Percentiles rank a stretch among this genome's conserved stretches.
These are phyloP conservation scores for Dascillus cervinus DNA, from an alignment of 2,888 invertebrate species.

Conservation along the genomic window DNA sequence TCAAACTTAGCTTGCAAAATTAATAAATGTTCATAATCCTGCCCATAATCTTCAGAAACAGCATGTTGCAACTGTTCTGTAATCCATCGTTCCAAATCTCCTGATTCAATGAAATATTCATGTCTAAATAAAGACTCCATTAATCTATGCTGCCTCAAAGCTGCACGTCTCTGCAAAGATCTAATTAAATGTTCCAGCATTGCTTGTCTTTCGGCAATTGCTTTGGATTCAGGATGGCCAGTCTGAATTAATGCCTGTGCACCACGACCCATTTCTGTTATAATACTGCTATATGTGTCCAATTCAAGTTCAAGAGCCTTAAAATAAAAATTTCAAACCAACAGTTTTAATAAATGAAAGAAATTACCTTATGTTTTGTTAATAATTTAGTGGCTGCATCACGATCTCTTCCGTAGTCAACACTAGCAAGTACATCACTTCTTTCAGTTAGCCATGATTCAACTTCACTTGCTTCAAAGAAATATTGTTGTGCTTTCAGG, in stretches of 20 bases:
- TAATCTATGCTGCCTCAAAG: conserved; percentile 71
- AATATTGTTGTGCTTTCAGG: conserved; percentile 83
- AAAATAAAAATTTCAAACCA: no score
- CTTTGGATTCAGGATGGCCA: conserved; percentile 77
- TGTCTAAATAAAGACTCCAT: conserved; percentile 86
- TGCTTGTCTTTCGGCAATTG: conserved; percentile 69
- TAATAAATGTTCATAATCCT: conserved; percentile 86
- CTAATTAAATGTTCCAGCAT: conserved; percentile 70
- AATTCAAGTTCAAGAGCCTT: conserved; percentile 83
- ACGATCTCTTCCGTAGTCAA: conserved; percentile 82
- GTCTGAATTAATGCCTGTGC: conserved; percentile 73
- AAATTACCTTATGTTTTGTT: conserved; percentile 84
- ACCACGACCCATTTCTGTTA: conserved; percentile 86
- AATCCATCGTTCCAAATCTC: conserved; percentile 88
- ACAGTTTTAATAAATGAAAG: no score
- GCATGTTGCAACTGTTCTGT: conserved; percentile 84
- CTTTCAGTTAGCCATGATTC: conserved; percentile 91
- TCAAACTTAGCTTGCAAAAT: conserved; percentile 84
- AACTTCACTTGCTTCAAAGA: conserved; percentile 85
- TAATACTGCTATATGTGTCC: conserved; percentile 85
- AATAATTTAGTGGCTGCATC: conserved; percentile 87
- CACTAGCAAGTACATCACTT: conserved; percentile 70
- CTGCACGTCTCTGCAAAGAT: conserved; percentile 72
- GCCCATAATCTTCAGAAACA: conserved; percentile 88
- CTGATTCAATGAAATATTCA: conserved; percentile 84